Conservation (phyloP, 2,797 vertebrate genomes). For the Euphonia xanthogaster region DNA sequence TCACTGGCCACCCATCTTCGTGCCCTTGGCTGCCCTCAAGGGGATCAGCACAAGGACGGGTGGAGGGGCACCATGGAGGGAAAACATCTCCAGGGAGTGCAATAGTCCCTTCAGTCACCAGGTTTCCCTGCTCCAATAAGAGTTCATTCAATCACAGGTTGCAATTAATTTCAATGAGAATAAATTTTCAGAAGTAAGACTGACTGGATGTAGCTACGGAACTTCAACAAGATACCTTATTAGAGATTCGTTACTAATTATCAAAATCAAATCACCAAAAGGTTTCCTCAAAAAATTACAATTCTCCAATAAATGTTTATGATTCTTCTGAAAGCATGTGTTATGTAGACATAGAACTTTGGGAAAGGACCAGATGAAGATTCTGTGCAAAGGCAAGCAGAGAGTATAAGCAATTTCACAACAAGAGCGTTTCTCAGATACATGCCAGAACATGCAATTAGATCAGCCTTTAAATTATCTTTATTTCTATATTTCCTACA, state of each 20-base stretch:
- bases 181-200: not conserved
- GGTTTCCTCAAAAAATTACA: not conserved
- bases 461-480: not conserved
- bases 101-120: not conserved
- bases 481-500: not conserved
- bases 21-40: not conserved
- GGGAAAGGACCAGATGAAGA: not conserved
- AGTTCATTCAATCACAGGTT: not conserved
- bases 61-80: not conserved
- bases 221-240: not conserved
- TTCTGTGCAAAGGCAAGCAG: not conserved
- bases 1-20: rapidly evolving
- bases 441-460: not conserved
- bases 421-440: not conserved
- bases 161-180: not conserved
- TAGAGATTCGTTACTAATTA: not conserved
- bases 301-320: not conserved
- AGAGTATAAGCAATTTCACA: not conserved
- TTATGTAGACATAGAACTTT: not conserved
- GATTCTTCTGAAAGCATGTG: not conserved
- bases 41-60: not conserved
- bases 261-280: not conserved
- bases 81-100: not conserved
- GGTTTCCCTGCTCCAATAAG: not conserved
- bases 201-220: not conserved